Base-by-base conservation (phyloP, 1,140 invertebrate species). In the Lethrus apterus region DNA sequence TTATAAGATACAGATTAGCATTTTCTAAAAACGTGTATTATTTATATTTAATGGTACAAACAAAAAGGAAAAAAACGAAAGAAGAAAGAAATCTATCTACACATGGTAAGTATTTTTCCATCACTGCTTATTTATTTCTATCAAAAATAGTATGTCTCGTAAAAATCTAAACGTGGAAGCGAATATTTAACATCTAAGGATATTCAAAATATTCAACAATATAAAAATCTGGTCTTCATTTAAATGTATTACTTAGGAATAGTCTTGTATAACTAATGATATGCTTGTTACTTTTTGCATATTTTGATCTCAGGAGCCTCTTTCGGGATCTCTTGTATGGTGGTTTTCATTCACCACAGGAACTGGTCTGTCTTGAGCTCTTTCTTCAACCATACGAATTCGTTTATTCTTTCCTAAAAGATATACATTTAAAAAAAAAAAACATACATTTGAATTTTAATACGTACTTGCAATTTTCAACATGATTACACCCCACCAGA, bases 401-500 rank as follows among this genome's bases (percentile, higher is more conserved):
- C 38, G 38, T 29, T 41, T 41, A 32, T 47, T 15, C 21, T 47
- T 47, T 31, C 30, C 45, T 47, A 18, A 15, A 32, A 34, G 26
- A 24, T 45, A 35, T 23, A 24, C 17, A 24, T 21, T 13, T 21
- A 21, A 34, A n/a, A 20, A 9, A 17, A 18, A 10, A 31, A 44
- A 17, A 2, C 5, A 10, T 13, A 11, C n/a, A 3, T 5, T 4
- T 14, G 18, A 30, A 32, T 13, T 32, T 19, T 32, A 31, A 13
- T 7, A 73, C 79, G 77, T 64, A 84, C 82, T 77, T 55, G 85
- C 82, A 65, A 85, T 70, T 60, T 75, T 81, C 9, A 90, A 66
- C 78, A 95, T 88, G 52, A 90, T 89, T 45, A 92, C 80, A 13
- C 92, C 93, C 93, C 93, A 97, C 77, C 89, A 93, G 41, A 96